Conservation (phyloP, 2,113 vertebrate genomes). For the Hemiscyllium ocellatum region DNA sequence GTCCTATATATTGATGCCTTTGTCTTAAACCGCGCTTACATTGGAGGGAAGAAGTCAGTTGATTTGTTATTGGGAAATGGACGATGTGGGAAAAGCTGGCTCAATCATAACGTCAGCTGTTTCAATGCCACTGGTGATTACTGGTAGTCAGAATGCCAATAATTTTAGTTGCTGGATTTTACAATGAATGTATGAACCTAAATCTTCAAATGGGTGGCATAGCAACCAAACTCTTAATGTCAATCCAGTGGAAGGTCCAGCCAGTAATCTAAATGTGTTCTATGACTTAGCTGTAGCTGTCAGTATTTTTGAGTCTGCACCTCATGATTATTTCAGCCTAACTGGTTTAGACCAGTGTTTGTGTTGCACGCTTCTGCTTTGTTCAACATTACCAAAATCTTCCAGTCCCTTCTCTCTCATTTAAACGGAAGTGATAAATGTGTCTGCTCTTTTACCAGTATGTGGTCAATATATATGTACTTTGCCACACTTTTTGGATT, state of each 20-base stretch:
- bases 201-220: not conserved
- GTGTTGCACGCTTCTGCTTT: not conserved
- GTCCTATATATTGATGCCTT: not conserved
- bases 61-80: not conserved
- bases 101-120: not conserved
- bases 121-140: not conserved
- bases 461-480: not conserved
- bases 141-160: not conserved
- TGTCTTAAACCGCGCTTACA: not conserved
- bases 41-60: not conserved
- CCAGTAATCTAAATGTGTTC: not conserved
- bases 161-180: not conserved
- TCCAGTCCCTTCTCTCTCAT: not conserved
- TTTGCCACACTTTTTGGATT: not conserved
- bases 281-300: not conserved
- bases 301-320: not conserved
- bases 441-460: not conserved
- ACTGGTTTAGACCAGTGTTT: not conserved
- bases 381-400: not conserved
- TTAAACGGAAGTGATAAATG: not conserved
- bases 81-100: not conserved
- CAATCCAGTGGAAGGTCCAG: not conserved
- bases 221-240: not conserved
- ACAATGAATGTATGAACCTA: not conserved
- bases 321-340: not conserved